phyloP scores from a whole-genome alignment of 37 sponge, comb jelly and placozoan species.

The Halisarca cf. caerulea region DNA sequence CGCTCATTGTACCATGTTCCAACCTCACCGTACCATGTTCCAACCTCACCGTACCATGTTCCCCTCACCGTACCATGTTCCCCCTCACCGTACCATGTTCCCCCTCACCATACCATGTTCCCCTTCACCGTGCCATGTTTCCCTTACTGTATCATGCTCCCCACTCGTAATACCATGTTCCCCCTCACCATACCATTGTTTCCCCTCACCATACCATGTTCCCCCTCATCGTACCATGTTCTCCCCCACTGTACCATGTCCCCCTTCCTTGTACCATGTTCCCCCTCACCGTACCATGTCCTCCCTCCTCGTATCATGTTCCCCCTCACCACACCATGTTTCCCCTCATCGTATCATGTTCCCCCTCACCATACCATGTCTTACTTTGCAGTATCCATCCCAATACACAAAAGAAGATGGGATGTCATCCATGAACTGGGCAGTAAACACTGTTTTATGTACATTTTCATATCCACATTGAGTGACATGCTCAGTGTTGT shows the following conservation, averaged over 20 bases:
- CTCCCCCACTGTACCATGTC: not conserved
- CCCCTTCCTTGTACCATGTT: not conserved
- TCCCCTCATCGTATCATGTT: not conserved
- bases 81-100: not conserved
- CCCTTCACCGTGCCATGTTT: not conserved
- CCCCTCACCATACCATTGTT: not conserved
- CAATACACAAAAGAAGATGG: not conserved
- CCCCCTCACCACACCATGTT: not conserved
- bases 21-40: not conserved
- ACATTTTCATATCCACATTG: no score
- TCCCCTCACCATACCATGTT: not conserved
- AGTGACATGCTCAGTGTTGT: no score
- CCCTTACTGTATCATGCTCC: not conserved
- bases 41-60: no score
- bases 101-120: not conserved
- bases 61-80: not conserved
- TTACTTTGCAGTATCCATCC: not conserved
- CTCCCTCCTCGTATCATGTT: not conserved
- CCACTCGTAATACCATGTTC: not conserved
- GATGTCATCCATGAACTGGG: no score
- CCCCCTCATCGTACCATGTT: not conserved
- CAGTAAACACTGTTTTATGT: no score
- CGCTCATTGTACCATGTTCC: not conserved
- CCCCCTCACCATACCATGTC: not conserved
- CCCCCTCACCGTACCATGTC: no score